These are phyloP conservation scores for Leptodactylus fuscus DNA, from an alignment of 2,113 vertebrate genomes.

Conservation along the genomic window DNA sequence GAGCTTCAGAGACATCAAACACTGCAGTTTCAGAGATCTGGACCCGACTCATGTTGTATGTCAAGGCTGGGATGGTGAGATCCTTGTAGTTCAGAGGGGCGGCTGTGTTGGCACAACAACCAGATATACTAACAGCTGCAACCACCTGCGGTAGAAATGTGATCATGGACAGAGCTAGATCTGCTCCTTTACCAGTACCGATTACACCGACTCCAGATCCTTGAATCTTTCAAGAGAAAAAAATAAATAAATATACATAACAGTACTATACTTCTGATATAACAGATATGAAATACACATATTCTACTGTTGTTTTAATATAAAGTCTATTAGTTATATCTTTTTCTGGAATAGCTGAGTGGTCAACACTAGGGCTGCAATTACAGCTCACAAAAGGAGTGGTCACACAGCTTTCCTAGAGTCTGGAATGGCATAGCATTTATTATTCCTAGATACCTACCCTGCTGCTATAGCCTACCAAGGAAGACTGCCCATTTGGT, in stretches of 20 bases:
- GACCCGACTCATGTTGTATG: constrained; percentile 70
- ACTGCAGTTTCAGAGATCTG: constrained; percentile 66
- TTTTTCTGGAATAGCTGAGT: background rate
- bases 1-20: constrained; percentile 71
- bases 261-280: background rate
- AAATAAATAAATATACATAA: background rate
- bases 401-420: too few species aligned
- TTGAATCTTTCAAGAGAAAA: constrained; percentile 66
- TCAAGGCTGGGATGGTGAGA: constrained; percentile 68
- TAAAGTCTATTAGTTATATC: background rate
- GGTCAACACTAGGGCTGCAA: too few species aligned
- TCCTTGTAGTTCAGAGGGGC: constrained; percentile 68
- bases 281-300: background rate
- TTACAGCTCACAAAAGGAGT: background rate
- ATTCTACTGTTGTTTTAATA: background rate
- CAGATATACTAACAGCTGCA: constrained; percentile 72
- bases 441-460: background rate
- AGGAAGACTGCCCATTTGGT: background rate
- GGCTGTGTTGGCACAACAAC: constrained; percentile 71
- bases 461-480: background rate
- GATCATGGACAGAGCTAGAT: constrained; percentile 74
- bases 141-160: constrained; percentile 74
- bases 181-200: constrained; percentile 74
- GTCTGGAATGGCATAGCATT: background rate
- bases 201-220: constrained; percentile 73